Evolutionary conservation across 2,797 vertebrate genomes (phyloP).

Genomic region (Balearica regulorum): DNA sequence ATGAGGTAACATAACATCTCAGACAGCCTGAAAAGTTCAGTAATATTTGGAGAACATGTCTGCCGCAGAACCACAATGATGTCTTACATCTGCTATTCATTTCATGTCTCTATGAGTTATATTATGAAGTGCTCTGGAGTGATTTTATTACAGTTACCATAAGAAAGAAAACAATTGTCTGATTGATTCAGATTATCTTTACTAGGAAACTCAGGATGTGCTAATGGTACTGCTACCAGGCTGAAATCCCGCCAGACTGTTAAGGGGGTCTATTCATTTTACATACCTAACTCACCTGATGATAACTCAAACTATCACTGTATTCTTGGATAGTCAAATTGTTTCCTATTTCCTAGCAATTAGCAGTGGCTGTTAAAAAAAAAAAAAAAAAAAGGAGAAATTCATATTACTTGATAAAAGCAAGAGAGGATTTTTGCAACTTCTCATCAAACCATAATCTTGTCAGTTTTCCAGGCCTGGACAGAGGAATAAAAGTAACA

Average conservation of each 20-base stretch:
- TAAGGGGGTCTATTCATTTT: not conserved
- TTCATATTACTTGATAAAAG: not conserved
- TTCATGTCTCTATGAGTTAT: not conserved
- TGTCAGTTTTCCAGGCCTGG: not conserved
- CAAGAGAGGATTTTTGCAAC: not conserved
- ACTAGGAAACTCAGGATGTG: not conserved
- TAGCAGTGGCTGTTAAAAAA: not conserved
- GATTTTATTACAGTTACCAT: not conserved
- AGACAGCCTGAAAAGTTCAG: not conserved
- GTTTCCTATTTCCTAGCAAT: not conserved
- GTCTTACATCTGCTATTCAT: not conserved
- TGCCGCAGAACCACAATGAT: not conserved
- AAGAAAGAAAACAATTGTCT: not conserved
- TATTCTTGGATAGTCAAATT: not conserved
- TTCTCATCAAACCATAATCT: not conserved
- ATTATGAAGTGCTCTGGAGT: not conserved
- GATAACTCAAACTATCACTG: not conserved
- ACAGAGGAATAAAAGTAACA: not conserved
- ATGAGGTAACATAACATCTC: not conserved
- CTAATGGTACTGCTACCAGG: not conserved
- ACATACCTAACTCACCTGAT: not conserved
- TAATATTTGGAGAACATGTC: not conserved
- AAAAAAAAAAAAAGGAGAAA: not conserved
- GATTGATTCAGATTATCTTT: not conserved
- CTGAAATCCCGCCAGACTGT: not conserved